phyloP scores from a whole-genome alignment of 2,113 vertebrate species.

The Fregetta grallaria region DNA sequence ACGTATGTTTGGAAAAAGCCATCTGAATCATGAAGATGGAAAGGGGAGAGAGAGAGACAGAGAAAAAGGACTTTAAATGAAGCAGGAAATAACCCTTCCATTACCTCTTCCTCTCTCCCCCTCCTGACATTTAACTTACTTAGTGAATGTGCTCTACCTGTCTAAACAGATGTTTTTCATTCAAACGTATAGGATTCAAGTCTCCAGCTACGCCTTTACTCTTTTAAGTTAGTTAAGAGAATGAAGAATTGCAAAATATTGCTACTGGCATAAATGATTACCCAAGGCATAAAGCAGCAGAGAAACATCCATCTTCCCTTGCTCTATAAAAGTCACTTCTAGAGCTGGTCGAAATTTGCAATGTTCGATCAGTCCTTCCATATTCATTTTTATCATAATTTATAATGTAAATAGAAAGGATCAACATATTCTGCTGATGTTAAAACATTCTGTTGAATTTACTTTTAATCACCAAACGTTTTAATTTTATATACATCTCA shows the following conservation, averaged over 20 bases:
- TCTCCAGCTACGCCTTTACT: background rate
- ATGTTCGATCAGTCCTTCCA: background rate
- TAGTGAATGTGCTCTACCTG: background rate
- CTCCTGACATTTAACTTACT: background rate
- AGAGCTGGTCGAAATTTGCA: slow-evolving; percentile 7
- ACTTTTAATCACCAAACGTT: background rate
- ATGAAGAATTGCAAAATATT: slow-evolving; percentile 22
- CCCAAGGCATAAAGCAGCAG: background rate
- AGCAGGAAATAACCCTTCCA: background rate
- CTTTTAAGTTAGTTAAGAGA: slow-evolving; percentile 13
- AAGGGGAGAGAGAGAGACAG: background rate
- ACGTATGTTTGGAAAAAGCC: background rate
- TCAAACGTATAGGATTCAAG: background rate
- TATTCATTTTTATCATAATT: slow-evolving; percentile 1
- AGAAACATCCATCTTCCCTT: slow-evolving; percentile 6
- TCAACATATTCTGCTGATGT: background rate
- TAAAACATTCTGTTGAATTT: background rate
- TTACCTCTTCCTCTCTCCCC: background rate
- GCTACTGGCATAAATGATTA: slow-evolving; percentile 4
- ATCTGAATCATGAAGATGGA: background rate
- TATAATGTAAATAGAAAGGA: background rate
- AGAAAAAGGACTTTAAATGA: background rate
- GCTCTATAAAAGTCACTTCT: background rate
- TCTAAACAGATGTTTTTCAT: slow-evolving; percentile 19
- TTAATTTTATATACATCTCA: background rate